Evolutionary conservation across 2,113 vertebrate species (phyloP).

Genomic region (Origma solitaria): DNA sequence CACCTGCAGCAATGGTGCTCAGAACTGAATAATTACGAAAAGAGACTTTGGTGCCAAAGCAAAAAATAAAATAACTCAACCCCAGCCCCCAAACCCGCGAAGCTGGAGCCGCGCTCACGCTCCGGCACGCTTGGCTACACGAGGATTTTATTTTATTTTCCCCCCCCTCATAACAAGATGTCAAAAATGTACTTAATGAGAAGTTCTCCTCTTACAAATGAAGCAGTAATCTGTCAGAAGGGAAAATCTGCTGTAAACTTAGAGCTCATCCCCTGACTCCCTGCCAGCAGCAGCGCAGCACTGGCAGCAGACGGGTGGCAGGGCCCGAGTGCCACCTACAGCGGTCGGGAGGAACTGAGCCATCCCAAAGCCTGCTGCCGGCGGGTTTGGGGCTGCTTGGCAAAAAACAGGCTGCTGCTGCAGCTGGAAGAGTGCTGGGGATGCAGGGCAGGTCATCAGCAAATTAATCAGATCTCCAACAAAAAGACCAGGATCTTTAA

Average conservation of each 20-base stretch:
- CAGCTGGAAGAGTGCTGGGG: neutral
- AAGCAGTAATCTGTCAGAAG: conserved; percentile 52
- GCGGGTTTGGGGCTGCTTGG: neutral
- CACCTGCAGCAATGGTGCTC: neutral
- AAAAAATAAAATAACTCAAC: neutral
- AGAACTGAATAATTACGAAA: neutral
- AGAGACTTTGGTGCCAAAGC: neutral
- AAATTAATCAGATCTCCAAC: neutral
- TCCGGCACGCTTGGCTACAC: neutral
- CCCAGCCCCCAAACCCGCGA: neutral
- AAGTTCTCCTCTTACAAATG: conserved; percentile 37
- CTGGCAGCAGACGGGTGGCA: neutral
- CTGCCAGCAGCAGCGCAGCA: neutral
- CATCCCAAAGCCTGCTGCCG: neutral
- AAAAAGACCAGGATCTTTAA: neutral
- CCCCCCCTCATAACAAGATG: neutral
- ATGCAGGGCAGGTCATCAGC: neutral
- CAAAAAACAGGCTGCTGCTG: neutral
- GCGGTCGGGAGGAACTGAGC: neutral
- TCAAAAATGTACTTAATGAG: conserved; percentile 51
- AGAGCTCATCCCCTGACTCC: neutral
- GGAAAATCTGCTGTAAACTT: conserved; percentile 40
- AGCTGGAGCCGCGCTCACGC: rapidly evolving
- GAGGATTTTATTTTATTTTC: neutral
- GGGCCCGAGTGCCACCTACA: conserved; percentile 46